Conservation (phyloP, 2,888 invertebrate species). For the Megalurothrips usitatus region DNA sequence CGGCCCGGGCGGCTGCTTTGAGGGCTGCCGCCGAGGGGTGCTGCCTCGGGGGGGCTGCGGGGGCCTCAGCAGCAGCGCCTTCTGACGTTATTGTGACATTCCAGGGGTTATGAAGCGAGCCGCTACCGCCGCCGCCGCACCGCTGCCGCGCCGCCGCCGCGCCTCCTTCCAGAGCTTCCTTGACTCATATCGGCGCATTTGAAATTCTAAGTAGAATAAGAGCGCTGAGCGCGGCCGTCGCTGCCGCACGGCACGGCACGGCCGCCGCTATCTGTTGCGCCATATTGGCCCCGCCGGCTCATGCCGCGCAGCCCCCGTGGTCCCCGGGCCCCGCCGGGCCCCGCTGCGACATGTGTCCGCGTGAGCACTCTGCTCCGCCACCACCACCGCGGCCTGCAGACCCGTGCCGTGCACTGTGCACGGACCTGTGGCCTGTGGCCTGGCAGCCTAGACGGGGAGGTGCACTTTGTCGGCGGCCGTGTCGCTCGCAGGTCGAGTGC, state of each 20-base stretch:
- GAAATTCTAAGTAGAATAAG: slow-evolving; percentile 17
- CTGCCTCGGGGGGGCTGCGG: too few species aligned
- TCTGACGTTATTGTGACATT: slow-evolving; percentile 14
- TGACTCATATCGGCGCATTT: slow-evolving; percentile 12
- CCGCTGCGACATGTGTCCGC: background rate
- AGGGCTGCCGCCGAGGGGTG: background rate
- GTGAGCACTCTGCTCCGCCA: background rate
- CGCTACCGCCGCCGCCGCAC: background rate
- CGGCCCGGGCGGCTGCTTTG: background rate
- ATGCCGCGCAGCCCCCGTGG: background rate
- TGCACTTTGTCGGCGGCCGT: too few species aligned
- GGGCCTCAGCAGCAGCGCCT: background rate
- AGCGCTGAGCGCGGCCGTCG: background rate
- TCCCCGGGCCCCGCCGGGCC: too few species aligned
- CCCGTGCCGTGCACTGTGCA: too few species aligned
- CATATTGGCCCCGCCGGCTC: background rate
- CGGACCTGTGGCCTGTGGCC: too few species aligned
- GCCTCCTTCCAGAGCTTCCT: background rate
- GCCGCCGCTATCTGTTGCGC: background rate
- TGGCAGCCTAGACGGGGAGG: too few species aligned
- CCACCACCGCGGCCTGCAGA: too few species aligned
- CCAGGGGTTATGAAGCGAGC: slow-evolving; percentile 11
- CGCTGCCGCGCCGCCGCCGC: background rate
- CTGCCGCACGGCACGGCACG: too few species aligned
- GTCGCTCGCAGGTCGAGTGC: too few species aligned